Percentiles rank a stretch among this genome's conserved stretches.
phyloP scores from a whole-genome alignment of 2,888 invertebrate genomes.

The Salticus scenicus region DNA sequence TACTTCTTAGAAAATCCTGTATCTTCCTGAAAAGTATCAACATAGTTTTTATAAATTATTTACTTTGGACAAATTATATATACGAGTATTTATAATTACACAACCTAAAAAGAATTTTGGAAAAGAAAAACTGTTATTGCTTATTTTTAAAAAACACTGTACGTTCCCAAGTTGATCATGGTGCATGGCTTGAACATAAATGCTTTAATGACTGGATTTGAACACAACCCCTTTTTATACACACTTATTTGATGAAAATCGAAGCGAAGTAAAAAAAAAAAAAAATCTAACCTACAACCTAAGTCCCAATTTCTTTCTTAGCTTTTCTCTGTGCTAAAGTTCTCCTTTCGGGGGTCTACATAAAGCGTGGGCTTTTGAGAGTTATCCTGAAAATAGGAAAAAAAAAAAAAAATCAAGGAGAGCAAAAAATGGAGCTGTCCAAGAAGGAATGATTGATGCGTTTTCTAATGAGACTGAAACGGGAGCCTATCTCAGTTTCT shows the following conservation, averaged over 20 bases:
- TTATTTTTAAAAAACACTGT: too few species aligned
- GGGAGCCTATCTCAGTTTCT: conserved; percentile 57
- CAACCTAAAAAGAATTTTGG: too few species aligned
- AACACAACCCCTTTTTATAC: conserved; percentile 46
- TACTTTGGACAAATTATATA: too few species aligned
- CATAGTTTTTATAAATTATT: too few species aligned
- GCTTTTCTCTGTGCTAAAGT: conserved; percentile 47
- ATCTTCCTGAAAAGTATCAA: too few species aligned
- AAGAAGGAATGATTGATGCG: conserved; percentile 68
- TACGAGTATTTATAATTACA: too few species aligned
- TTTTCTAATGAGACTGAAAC: conserved; percentile 71
- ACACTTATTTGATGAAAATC: background rate
- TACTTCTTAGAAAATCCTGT: too few species aligned
- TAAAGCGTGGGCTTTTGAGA: conserved; percentile 53
- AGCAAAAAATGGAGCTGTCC: conserved; percentile 45
- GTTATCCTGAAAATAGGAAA: conserved; percentile 24
- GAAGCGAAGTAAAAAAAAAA: conserved; percentile 16
- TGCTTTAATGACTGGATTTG: conserved; percentile 29
- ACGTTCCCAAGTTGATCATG: too few species aligned
- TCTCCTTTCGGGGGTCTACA: conserved; percentile 50
- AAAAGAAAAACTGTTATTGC: too few species aligned
- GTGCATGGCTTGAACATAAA: too few species aligned
- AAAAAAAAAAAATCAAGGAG: background rate
- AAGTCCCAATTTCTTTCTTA: conserved; percentile 40
- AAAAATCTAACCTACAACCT: conserved; percentile 24